A percentile compares a stretch with the other conserved stretches of the same genome.
Evolutionary conservation across 2,888 invertebrate genomes (phyloP).

Genomic region (Pheosia gnoma): DNA sequence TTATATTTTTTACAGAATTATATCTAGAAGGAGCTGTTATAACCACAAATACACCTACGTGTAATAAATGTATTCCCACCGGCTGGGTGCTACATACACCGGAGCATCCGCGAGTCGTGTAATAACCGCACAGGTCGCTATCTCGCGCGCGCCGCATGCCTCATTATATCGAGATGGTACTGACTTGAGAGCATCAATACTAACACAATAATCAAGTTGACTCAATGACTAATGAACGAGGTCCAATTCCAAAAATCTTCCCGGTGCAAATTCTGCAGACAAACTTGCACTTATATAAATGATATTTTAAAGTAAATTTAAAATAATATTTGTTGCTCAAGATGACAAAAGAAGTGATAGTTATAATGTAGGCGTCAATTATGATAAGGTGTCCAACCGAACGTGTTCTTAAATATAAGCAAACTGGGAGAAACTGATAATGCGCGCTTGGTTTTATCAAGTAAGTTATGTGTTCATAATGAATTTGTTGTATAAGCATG

Average conservation of each 20-base stretch:
- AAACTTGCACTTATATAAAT: too few relatives aligned
- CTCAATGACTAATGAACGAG: too few relatives aligned
- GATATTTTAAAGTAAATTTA: too few relatives aligned
- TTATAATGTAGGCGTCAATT: neutral
- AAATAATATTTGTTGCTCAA: too few relatives aligned
- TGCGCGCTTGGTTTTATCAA: neutral
- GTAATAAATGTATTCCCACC: neutral
- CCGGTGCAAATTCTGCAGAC: too few relatives aligned
- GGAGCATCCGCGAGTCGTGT: constrained; percentile 15
- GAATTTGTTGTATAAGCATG: neutral
- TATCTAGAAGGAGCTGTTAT: too few relatives aligned
- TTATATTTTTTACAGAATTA: too few relatives aligned
- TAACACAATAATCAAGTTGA: neutral
- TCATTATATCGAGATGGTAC: neutral
- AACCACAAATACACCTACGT: too few relatives aligned
- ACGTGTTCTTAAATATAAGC: neutral
- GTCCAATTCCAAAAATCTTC: too few relatives aligned
- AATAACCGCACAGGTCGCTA: constrained; percentile 13
- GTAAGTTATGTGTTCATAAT: neutral
- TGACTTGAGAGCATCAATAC: neutral
- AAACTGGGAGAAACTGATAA: neutral
- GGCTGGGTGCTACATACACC: neutral
- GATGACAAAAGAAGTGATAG: too few relatives aligned
- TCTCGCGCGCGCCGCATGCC: neutral
- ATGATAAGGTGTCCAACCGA: neutral